Conservation (phyloP, 1,140 invertebrate species). For the Dinothrombium tinctorium region DNA sequence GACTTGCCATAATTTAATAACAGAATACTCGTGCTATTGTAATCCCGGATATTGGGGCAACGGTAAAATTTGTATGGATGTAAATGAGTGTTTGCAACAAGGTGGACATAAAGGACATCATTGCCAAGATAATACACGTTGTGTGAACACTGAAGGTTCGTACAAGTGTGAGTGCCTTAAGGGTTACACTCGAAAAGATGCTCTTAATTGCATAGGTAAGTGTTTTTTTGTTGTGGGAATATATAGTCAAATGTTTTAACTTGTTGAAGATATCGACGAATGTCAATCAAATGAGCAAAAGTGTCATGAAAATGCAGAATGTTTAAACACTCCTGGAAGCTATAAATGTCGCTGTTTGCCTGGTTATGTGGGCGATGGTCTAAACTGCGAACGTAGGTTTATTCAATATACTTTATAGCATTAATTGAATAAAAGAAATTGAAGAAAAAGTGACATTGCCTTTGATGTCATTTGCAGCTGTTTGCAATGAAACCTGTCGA, state of each 20-base stretch:
- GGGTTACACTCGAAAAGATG: slow-evolving; percentile 56
- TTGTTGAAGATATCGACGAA: too few species aligned
- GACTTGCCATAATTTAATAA: slow-evolving; percentile 56
- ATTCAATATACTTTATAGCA: too few species aligned
- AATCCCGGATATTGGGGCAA: slow-evolving; percentile 53
- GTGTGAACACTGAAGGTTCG: slow-evolving; percentile 58
- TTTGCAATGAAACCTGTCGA: slow-evolving; percentile 48
- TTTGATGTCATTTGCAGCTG: slow-evolving; percentile 41
- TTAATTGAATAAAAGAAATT: too few species aligned
- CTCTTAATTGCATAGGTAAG: slow-evolving; percentile 52
- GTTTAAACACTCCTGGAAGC: too few species aligned
- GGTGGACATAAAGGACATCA: slow-evolving; percentile 31
- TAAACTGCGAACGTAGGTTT: too few species aligned
- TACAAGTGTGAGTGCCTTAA: slow-evolving; percentile 54
- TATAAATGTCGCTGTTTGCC: too few species aligned
- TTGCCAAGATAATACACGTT: slow-evolving; percentile 51
- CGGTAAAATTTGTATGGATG: slow-evolving; percentile 43
- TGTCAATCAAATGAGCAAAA: too few species aligned
- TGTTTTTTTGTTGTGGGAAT: too few species aligned
- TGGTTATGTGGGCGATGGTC: too few species aligned
- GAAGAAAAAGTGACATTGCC: too few species aligned
- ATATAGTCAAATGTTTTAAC: too few species aligned
- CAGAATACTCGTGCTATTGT: slow-evolving; percentile 58
- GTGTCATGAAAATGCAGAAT: too few species aligned
- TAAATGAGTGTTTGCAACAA: slow-evolving; percentile 41